These are phyloP conservation scores for Eidolon helvum DNA, from an alignment of 2,113 vertebrate genomes.

Conservation along the genomic window DNA sequence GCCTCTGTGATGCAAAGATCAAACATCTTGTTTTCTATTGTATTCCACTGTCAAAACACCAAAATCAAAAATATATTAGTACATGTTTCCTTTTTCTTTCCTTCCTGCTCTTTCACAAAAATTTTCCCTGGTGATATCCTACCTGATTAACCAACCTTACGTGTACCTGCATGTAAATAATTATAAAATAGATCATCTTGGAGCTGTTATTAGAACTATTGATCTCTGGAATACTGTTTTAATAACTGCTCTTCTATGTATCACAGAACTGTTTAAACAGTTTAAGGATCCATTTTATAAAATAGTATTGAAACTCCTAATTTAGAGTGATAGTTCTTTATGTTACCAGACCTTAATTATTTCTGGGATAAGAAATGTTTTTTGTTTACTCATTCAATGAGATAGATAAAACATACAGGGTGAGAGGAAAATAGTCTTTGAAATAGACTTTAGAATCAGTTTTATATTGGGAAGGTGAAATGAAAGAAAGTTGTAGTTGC, in stretches of 20 bases:
- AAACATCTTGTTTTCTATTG: neutral
- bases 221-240: neutral
- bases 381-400: neutral
- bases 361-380: neutral
- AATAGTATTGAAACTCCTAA: neutral
- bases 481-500: neutral
- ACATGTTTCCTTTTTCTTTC: rapidly evolving
- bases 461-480: neutral
- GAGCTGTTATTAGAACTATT: neutral
- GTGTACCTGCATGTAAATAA: neutral
- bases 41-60: neutral
- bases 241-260: neutral
- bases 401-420: neutral
- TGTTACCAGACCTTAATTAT: neutral
- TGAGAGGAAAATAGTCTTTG: neutral
- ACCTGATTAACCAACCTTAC: neutral
- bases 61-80: neutral
- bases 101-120: neutral
- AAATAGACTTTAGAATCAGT: neutral
- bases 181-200: neutral
- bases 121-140: neutral
- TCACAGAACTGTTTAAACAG: neutral
- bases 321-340: neutral
- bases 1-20: neutral
- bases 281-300: neutral